A percentile compares a stretch with the other conserved stretches of the same genome.
Conservation (phyloP, 2,888 invertebrate species). For the Epirrhoe alternata region DNA sequence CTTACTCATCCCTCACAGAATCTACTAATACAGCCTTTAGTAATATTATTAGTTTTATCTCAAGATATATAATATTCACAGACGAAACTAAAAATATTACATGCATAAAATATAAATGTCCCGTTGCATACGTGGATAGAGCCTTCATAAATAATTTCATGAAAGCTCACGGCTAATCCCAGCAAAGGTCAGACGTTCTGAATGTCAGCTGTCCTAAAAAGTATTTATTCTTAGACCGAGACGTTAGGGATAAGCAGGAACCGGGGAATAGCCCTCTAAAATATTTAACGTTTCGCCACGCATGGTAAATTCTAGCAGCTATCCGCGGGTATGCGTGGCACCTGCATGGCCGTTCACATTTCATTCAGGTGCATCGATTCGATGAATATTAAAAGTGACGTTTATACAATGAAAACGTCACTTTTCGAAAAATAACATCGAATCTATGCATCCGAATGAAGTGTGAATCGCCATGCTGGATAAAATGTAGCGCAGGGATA, state of each 20-base stretch:
- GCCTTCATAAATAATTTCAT: constrained; percentile 38
- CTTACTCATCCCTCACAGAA: no score
- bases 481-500: no score
- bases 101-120: constrained; percentile 38
- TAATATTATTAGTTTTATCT: constrained; percentile 1
- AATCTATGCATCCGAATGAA: no score
- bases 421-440: no score
- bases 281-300: constrained; percentile 31
- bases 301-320: neutral
- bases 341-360: no score
- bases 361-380: no score
- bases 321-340: no score
- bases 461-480: no score
- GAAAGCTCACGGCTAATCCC: constrained; percentile 38
- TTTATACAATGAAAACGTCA: no score
- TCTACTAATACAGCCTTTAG: no score
- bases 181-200: constrained; percentile 35
- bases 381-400: no score
- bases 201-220: constrained; percentile 43
- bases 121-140: constrained; percentile 29
- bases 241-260: constrained; percentile 36
- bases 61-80: constrained; percentile 21
- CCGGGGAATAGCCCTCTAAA: constrained; percentile 27
- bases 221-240: constrained; percentile 38
- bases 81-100: constrained; percentile 37